Percentiles rank a stretch among this genome's conserved stretches.
phyloP scores from a whole-genome alignment of 2,888 invertebrate genomes.

The Sphaeridia pumilis region DNA sequence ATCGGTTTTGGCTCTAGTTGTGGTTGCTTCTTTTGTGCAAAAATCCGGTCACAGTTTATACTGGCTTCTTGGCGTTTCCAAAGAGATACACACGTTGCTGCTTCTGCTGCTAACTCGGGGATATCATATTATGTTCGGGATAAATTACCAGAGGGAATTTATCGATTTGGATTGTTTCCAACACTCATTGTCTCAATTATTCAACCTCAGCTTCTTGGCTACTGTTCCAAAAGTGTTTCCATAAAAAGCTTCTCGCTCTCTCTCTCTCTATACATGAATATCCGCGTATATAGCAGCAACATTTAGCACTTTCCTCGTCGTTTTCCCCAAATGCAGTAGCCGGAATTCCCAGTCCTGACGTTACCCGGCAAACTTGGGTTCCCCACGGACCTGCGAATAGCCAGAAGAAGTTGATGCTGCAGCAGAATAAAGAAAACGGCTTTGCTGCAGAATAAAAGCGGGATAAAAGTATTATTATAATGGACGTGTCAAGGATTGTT shows the following conservation, averaged over 20 bases:
- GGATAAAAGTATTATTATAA: too few species aligned
- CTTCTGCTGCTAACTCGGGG: too few species aligned
- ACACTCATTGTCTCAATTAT: background rate
- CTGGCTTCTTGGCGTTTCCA: too few species aligned
- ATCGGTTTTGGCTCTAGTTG: too few species aligned
- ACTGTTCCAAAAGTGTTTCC: background rate
- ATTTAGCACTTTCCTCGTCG: background rate
- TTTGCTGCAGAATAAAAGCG: too few species aligned
- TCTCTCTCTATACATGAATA: background rate
- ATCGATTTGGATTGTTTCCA: slow-evolving; percentile 3
- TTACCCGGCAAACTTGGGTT: background rate
- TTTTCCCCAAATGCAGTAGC: background rate
- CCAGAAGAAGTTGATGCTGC: background rate
- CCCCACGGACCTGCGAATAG: background rate
- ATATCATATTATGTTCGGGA: too few species aligned
- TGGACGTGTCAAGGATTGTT: too few species aligned
- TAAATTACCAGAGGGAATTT: background rate
- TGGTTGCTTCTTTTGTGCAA: too few species aligned
- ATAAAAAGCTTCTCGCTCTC: background rate
- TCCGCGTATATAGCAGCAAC: too few species aligned
- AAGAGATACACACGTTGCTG: too few species aligned
- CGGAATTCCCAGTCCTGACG: background rate
- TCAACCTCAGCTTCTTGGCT: background rate
- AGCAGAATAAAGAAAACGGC: too few species aligned
- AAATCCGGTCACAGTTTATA: too few species aligned